phyloP scores from a whole-genome alignment of 1,140 invertebrate genomes.

The Drosophila quadrilineata region DNA sequence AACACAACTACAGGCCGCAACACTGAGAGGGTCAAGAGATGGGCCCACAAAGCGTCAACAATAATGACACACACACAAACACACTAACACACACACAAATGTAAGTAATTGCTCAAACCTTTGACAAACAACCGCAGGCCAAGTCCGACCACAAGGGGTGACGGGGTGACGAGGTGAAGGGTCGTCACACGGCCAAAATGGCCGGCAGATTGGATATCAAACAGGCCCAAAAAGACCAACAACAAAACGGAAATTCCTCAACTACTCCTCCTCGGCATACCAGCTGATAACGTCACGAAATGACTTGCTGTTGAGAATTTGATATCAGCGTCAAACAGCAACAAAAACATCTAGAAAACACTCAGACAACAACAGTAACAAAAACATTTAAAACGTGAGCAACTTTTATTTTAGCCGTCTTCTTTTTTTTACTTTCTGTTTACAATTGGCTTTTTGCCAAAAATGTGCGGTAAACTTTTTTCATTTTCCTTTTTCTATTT shows the following conservation, averaged over 20 bases:
- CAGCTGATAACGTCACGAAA: conserved; percentile 35
- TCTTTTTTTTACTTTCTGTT: conserved; percentile 26
- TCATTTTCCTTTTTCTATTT: background rate
- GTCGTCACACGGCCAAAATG: background rate
- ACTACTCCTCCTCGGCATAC: background rate
- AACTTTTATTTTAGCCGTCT: conserved; percentile 41
- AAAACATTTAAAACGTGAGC: conserved; percentile 53
- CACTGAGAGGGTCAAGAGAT: too few relatives aligned
- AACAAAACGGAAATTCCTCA: too few relatives aligned
- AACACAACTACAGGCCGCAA: background rate
- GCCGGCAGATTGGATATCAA: background rate
- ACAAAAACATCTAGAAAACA: conserved; percentile 12
- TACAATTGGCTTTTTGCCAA: conserved; percentile 51
- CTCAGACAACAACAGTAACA: conserved; percentile 4
- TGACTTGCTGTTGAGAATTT: conserved; percentile 11
- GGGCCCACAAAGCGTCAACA: conserved; percentile 40
- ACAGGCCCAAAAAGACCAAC: background rate
- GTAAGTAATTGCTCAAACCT: conserved; percentile 63
- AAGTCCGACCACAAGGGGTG: conserved; percentile 15
- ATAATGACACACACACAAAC: too few relatives aligned
- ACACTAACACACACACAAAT: too few relatives aligned
- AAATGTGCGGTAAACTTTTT: conserved; percentile 32
- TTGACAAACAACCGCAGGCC: conserved; percentile 39
- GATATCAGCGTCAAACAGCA: conserved; percentile 17
- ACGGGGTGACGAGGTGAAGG: too few relatives aligned